Evolutionary conservation across 1,140 invertebrate species (phyloP), one percentile per base, ranked within the genome.

Genomic region (Drosophila bocqueti): DNA sequence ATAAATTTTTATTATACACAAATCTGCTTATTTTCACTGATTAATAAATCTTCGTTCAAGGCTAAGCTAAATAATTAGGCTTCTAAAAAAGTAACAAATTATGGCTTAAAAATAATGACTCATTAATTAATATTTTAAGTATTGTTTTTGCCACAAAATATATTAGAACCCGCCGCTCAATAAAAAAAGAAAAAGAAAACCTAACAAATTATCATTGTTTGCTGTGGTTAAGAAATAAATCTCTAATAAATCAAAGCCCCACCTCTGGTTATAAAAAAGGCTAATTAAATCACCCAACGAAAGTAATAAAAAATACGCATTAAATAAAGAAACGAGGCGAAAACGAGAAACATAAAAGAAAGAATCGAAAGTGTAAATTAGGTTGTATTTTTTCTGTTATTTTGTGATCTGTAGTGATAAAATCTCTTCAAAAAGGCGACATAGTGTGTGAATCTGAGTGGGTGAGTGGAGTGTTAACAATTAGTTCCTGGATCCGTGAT

Each of bases 291-390:
- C 21, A 72, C 10, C 21, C 66, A 42, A 73, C 31, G 29, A 67
- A 69, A 67, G 62, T 36, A 49, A 18, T 18, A 52, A 31, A 61
- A 21, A 43, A 34, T n/a, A 21, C 3, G 11, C 66, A 50, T 43
- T 68, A 29, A 69, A 66, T 18, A 66, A 66, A 34, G 21, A 63
- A 43, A 64, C 26, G 31, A 46, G 9, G 47, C 13, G 13, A 38
- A 57, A 57, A 40, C 43, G 5, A 38, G 54, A 43, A 50, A 57
- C 38, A 45, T 43, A 34, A 69, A 45, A 24, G 47, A 46, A 71
- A 68, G 64, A 71, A 71, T 68, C 29, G 67, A 71, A 73, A 61
- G 66, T 43, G 45, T 59, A 50, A 71, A 59, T 57, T 45, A 24
- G 46, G 21, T 21, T 67, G 67, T 59, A 52, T 38, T 46, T 38